Percentiles rank a stretch among this genome's conserved stretches.
Evolutionary conservation across 2,797 vertebrate species (phyloP).

Genomic region (Trachurus trachurus): DNA sequence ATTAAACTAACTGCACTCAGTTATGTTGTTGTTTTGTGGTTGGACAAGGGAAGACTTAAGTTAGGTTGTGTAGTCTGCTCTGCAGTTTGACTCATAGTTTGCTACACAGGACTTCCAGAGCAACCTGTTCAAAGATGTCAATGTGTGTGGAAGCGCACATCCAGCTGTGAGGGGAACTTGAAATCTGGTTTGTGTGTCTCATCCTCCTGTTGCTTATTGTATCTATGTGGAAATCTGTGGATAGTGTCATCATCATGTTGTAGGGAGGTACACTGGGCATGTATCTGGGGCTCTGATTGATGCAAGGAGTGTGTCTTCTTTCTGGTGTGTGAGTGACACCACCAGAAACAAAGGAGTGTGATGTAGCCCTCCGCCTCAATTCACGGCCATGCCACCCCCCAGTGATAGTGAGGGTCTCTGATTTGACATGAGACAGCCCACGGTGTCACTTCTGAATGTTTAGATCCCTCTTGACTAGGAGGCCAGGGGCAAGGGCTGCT

Average conservation of each 20-base stretch:
- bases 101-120: conserved; percentile 59
- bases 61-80: conserved; percentile 63
- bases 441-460: conserved; percentile 85
- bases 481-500: conserved; percentile 85
- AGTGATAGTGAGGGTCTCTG: conserved; percentile 79
- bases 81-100: conserved; percentile 52
- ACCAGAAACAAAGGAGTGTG: conserved; percentile 81
- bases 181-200: conserved; percentile 13
- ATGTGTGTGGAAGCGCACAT: neutral
- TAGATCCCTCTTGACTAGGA: conserved; percentile 86
- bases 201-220: conserved; percentile 37
- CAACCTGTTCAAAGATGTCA: conserved; percentile 48
- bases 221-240: conserved; percentile 48
- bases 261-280: conserved; percentile 59
- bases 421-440: conserved; percentile 87
- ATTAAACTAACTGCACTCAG: conserved; percentile 82
- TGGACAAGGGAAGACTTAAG: conserved; percentile 71
- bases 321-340: conserved; percentile 79
- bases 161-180: conserved; percentile 1
- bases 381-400: conserved; percentile 70
- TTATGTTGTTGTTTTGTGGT: conserved; percentile 83
- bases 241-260: conserved; percentile 49
- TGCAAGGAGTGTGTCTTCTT: conserved; percentile 81
- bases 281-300: conserved; percentile 79
- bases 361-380: conserved; percentile 77